Evolutionary conservation across 2,797 vertebrate genomes (phyloP), one percentile per base, ranked within the genome.

Genomic region (Lepus oiostolus): DNA sequence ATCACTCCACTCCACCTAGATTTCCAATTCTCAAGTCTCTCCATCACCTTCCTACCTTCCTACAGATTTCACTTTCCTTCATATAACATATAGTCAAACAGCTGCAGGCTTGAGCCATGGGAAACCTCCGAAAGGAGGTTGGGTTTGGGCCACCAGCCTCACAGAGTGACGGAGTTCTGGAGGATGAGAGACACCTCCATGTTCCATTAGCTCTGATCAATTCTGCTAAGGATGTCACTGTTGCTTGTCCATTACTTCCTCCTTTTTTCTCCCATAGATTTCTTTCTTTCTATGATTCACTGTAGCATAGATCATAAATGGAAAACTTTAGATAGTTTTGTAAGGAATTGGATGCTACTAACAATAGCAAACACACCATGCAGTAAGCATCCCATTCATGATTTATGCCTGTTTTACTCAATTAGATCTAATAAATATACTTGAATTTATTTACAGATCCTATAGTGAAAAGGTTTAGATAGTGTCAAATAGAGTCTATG

Each of bases 121-220:
- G 42, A 42, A 42, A 42, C 7, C 42, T 35, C n/a, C n/a, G 50
- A 0, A 0, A 1, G 32, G 30, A 22, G 14, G 13, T 35, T 17
- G 60, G n/a, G 42, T 67, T 35, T 67, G 54, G 14, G 4, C 19
- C 9, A 35, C 14, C 30, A 35, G 30, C 4, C n/a, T 35, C 54
- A 28, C 22, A 2, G 65, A 72, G 24, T 2, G 75, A 4, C n/a
- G 13, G 19, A 60, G 68, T 7, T 42, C 24, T 21, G 26, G 7
- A 42, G 30, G 26, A 12, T 21, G 24, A 71, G 32, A 32, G 30
- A 42, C 35, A 86, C 13, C 12, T 74, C 11, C 26, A 62, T 54
- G 28, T 30, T 86, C 54, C 54, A 30, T 38, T 24, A 14, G 32
- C 84, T 32, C 32, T 32, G 32, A 32, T 32, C 32, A 32, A 32